A percentile compares a stretch with the other conserved stretches of the same genome.
phyloP scores from a whole-genome alignment of 2,888 invertebrate genomes.

The Pycnomerus fuliginosus region DNA sequence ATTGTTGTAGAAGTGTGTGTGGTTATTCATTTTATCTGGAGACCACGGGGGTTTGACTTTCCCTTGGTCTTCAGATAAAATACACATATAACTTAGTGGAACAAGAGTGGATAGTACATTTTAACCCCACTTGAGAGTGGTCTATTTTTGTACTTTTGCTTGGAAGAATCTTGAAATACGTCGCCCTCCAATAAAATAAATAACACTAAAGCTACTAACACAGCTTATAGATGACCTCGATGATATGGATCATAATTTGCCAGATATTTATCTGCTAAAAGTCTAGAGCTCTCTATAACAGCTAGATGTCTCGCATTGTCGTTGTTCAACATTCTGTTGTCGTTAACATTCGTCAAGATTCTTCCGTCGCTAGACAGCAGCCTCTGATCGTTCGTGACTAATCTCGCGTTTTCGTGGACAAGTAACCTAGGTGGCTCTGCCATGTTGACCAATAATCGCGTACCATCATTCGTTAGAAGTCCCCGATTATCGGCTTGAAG shows the following conservation, averaged over 20 bases:
- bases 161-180: too few species aligned
- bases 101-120: too few species aligned
- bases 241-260: slow-evolving; percentile 52
- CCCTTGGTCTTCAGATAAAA: too few species aligned
- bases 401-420: slow-evolving; percentile 42
- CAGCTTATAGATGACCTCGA: slow-evolving; percentile 49
- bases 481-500: slow-evolving; percentile 33
- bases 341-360: slow-evolving; percentile 42
- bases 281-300: slow-evolving; percentile 46
- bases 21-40: too few species aligned
- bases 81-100: too few species aligned
- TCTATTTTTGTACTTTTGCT: too few species aligned
- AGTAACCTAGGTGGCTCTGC: slow-evolving; percentile 46
- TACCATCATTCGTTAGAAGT: slow-evolving; percentile 36
- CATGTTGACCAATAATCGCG: slow-evolving; percentile 46
- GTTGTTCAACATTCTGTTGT: slow-evolving; percentile 34
- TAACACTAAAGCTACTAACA: too few species aligned
- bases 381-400: slow-evolving; percentile 44
- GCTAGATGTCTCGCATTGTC: slow-evolving; percentile 46
- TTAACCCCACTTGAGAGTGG: too few species aligned
- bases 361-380: slow-evolving; percentile 45
- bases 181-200: too few species aligned
- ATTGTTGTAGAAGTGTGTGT: too few species aligned
- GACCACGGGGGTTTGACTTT: too few species aligned
- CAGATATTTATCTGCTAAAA: slow-evolving; percentile 52